Evolutionary conservation across 2,113 vertebrate species (phyloP).

Genomic region (Eretmochelys imbricata): DNA sequence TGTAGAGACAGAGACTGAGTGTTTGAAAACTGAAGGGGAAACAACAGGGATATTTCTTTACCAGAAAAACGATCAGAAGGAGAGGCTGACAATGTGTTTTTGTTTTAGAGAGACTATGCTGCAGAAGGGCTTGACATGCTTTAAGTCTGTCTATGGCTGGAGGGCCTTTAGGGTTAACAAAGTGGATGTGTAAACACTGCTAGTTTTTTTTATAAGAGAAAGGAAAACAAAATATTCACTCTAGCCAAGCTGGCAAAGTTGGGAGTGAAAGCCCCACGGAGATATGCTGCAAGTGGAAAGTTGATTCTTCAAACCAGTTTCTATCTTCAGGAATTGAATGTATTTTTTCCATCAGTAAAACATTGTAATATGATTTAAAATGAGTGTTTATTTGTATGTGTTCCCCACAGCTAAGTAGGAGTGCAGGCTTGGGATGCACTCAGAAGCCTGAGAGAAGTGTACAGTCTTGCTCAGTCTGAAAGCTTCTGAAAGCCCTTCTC

Average conservation of each 20-base stretch:
- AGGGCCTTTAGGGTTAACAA: neutral
- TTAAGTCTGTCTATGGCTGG: neutral
- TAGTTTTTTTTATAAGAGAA: neutral
- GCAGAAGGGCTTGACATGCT: neutral
- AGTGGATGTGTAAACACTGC: neutral
- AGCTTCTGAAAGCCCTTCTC: neutral
- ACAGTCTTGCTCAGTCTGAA: neutral
- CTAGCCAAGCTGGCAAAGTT: neutral
- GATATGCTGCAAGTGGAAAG: neutral
- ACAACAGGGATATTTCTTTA: neutral
- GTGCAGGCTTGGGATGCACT: fast-evolving
- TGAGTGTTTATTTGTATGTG: fast-evolving
- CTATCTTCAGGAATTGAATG: neutral
- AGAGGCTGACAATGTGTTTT: neutral
- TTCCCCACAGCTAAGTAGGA: neutral
- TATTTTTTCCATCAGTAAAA: neutral
- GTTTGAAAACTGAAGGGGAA: neutral
- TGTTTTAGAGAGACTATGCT: neutral
- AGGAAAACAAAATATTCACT: neutral
- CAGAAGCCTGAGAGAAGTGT: neutral
- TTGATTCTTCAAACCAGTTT: neutral
- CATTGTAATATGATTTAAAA: neutral
- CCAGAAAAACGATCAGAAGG: neutral
- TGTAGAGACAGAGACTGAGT: neutral
- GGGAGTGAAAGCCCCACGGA: neutral